Evolutionary conservation across 2,113 vertebrate species (phyloP), one percentile per base, ranked within the genome.

Genomic region (Lophius piscatorius): DNA sequence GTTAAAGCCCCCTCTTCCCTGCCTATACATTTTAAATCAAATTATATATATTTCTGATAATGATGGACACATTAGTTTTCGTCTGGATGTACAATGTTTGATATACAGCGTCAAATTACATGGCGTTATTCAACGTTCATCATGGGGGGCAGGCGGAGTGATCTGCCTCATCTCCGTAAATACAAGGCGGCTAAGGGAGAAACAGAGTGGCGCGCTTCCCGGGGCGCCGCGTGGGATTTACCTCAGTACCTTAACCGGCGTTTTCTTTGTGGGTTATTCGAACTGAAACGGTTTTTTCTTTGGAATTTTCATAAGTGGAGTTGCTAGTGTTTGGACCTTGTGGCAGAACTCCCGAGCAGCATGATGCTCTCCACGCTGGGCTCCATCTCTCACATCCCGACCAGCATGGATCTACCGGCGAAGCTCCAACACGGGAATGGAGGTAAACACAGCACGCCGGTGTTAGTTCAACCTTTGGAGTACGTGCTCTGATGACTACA

Each of bases 331-430:
- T n/a, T n/a, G n/a, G n/a, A n/a, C n/a, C n/a, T n/a, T n/a, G n/a
- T n/a, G n/a, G n/a, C n/a, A n/a, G n/a, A n/a, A n/a, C n/a, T n/a
- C n/a, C n/a, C n/a, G 52, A 4, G 50, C 71, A 73, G 39, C 12
- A 80, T 96, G 94, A 87, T 96, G 82, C 92, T 95, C 9, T 94
- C 93, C 46, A 95, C 94, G 82, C 94, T 94, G 77, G 93, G 92
- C 41, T 94, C 95, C 11, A 74, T 96, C 70, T 92, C 94, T 49
- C 93, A 94, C 22, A 92, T 96, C 80, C 89, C 94, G 3, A 72
- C 86, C 67, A 92, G 90, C 72, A 91, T 93, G 92, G 94, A 96
- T 47, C 86, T 96, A 51, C 94, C 94, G 31, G 93, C 92, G 70
- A 96, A 95, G 82, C 90, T 95, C 6, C 95, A 93, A 80, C 92